These are phyloP conservation scores for Macaria notata DNA, from an alignment of 2,888 invertebrate genomes.

Conservation along the genomic window DNA sequence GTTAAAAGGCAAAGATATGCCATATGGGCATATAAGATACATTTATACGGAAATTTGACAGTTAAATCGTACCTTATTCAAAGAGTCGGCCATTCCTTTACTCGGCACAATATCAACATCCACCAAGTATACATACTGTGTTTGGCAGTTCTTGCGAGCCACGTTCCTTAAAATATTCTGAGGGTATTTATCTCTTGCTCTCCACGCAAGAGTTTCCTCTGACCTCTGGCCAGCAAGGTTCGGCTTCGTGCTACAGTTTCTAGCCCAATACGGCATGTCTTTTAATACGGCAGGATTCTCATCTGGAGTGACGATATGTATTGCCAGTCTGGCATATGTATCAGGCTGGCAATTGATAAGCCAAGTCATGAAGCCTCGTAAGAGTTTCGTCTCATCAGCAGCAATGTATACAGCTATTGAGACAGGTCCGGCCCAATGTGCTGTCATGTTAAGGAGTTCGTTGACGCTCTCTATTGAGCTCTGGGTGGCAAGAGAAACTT, in stretches of 20 bases:
- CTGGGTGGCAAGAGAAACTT: neutral
- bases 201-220: neutral
- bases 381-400: neutral
- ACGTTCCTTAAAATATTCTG: conserved; percentile 1
- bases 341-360: neutral
- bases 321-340: neutral
- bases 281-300: neutral
- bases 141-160: conserved; percentile 2
- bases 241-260: neutral
- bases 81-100: neutral
- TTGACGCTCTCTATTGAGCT: neutral
- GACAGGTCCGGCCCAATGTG: conserved; percentile 1
- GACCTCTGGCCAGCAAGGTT: neutral
- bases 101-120: neutral
- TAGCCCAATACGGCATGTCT: neutral
- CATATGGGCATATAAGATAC: too few relatives aligned
- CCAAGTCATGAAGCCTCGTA: neutral
- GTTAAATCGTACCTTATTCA: neutral
- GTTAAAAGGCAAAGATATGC: too few relatives aligned
- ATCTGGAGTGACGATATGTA: neutral
- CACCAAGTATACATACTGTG: conserved; percentile 1
- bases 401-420: neutral
- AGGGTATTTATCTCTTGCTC: neutral
- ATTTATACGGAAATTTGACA: too few relatives aligned
- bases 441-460: neutral